Conservation (phyloP, 1,140 invertebrate species). For the Drosophila albomicans region DNA sequence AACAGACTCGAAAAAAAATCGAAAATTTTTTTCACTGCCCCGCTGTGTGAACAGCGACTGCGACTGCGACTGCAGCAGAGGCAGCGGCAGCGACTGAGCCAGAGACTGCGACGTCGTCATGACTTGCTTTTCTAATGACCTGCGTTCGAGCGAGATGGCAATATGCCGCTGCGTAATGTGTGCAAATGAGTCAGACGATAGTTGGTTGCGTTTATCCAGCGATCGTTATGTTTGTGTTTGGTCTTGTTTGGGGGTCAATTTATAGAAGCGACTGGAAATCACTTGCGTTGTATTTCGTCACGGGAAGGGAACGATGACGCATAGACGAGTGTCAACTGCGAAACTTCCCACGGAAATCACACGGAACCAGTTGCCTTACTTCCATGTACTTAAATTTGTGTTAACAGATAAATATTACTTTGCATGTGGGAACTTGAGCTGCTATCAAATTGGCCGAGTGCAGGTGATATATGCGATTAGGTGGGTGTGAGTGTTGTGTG, state of each 20-base stretch:
- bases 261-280: conserved; percentile 23
- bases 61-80: background rate
- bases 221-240: conserved; percentile 16
- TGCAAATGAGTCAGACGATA: conserved; percentile 27
- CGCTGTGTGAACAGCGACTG: background rate
- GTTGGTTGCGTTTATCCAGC: background rate
- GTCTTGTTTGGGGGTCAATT: background rate
- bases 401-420: conserved; percentile 15
- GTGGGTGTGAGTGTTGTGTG: background rate
- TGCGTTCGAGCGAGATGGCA: conserved; percentile 21
- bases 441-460: background rate
- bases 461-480: too few species aligned
- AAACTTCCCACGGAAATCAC: conserved; percentile 26
- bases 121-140: conserved; percentile 39
- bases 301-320: conserved; percentile 17
- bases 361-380: conserved; percentile 4
- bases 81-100: too few species aligned
- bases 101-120: conserved; percentile 27
- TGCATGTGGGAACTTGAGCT: background rate
- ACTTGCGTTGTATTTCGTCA: conserved; percentile 29
- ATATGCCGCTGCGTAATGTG: background rate
- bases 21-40: conserved; percentile 6
- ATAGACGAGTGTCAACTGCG: conserved; percentile 25
- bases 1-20: conserved; percentile 42
- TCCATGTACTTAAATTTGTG: background rate